Evolutionary conservation across 2,113 vertebrate genomes (phyloP), one percentile per base, ranked within the genome.

Genomic region (Apteryx mantelli): DNA sequence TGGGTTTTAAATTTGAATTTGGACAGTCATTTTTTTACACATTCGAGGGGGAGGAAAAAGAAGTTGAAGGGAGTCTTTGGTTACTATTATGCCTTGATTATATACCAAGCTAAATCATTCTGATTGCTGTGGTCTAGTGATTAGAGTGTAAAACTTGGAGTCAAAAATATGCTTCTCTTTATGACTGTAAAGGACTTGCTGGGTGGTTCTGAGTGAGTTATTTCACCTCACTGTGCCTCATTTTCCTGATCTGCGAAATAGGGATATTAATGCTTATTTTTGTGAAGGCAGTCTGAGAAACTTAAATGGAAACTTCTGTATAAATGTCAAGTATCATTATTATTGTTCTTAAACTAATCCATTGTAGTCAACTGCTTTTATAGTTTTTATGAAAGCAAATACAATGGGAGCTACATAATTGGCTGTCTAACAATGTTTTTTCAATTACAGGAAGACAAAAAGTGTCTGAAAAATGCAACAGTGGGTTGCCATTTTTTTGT

Each of bases 231-330:
- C 52, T 95, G 36, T 85, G 87, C 40, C 81, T 95, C 91, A 75
- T 96, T 94, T 96, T 91, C 70, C 76, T 88, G 82, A 97, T 94
- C 82, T 95, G 76, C 60, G 89, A 86, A 95, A 93, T n/a, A 80
- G 82, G 82, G 46, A 86, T 74, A 88, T 95, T 95, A 96, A 90
- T 81, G 92, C 55, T 73, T 96, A 83, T 93, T 96, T 96, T 94
- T 93, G 82, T 78, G 85, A 95, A 89, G 50, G 78, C 89, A 85
- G 87, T 75, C 79, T 93, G 89, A 96, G 89, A 91, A 97, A 80
- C 82, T 92, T 93, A 87, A 96, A 91, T 95, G 82, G 94, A 96
- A 97, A 97, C 94, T 97, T 97, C 91, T 93, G 93, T 82, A 97
- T 95, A 93, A 97, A 95, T 92, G 94, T 95, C 95, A 97, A 97